These are phyloP conservation scores for Erpornis zantholeuca DNA, from an alignment of 2,113 vertebrate genomes.

Conservation along the genomic window DNA sequence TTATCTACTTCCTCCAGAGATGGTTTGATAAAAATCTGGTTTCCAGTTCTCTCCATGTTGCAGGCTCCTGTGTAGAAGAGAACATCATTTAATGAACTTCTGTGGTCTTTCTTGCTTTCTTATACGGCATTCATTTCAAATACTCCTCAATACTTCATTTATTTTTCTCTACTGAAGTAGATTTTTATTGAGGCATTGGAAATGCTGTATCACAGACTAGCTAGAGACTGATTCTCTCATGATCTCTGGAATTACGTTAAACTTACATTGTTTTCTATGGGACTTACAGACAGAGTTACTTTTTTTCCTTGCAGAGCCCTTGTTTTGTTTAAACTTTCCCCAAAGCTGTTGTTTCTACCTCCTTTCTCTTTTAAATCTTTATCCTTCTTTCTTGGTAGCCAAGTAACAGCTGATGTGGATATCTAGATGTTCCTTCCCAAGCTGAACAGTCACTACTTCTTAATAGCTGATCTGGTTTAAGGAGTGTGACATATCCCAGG, in stretches of 20 bases:
- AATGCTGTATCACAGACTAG: background rate
- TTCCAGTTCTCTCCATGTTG: conserved; percentile 38
- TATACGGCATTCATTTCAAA: background rate
- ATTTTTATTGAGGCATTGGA: background rate
- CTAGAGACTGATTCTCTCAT: background rate
- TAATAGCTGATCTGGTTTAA: background rate
- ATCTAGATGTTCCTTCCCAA: background rate
- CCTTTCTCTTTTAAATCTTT: background rate
- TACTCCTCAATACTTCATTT: background rate
- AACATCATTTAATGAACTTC: background rate
- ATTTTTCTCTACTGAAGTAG: background rate
- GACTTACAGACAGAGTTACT: background rate
- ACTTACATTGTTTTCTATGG: background rate
- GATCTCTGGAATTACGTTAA: background rate
- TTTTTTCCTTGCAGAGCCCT: background rate
- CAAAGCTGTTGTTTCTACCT: background rate
- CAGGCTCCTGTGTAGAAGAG: background rate
- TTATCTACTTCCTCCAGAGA: conserved; percentile 61
- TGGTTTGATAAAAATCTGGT: conserved; percentile 48
- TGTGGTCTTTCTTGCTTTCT: background rate
- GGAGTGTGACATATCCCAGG: background rate
- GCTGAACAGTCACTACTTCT: background rate
- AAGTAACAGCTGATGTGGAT: background rate
- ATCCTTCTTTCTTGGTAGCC: background rate
- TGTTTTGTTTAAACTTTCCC: background rate